These are phyloP conservation scores for Eupithecia vulgata DNA, from an alignment of 2,888 invertebrate genomes.

Conservation along the genomic window DNA sequence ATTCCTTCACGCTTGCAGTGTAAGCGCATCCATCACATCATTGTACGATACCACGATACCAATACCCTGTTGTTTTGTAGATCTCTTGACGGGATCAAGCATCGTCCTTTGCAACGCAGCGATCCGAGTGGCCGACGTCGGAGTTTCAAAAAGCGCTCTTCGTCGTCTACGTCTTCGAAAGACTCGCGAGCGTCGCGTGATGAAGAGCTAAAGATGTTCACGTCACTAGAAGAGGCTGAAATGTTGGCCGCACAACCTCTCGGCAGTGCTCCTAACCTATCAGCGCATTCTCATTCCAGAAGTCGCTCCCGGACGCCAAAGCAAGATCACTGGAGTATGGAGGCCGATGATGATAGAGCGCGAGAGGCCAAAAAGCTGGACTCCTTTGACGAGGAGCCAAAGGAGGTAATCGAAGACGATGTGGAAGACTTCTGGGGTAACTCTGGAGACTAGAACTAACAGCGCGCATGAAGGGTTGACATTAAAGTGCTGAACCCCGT, in stretches of 20 bases:
- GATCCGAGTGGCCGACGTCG: constrained; percentile 85
- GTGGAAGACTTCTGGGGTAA: constrained; percentile 79
- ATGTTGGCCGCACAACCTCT: constrained; percentile 70
- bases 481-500: constrained; percentile 72
- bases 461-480: constrained; percentile 75
- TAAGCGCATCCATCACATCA: constrained; percentile 58
- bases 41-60: constrained; percentile 75
- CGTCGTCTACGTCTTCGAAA: constrained; percentile 85
- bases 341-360: constrained; percentile 61
- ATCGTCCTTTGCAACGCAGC: constrained; percentile 84
- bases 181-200: constrained; percentile 86
- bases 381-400: constrained; percentile 76
- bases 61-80: constrained; percentile 81
- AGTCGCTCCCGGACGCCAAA: constrained; percentile 77
- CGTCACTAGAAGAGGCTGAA: constrained; percentile 86
- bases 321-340: constrained; percentile 65
- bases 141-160: constrained; percentile 85
- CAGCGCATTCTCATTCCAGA: constrained; percentile 82
- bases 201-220: constrained; percentile 86
- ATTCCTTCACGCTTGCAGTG: constrained; percentile 58
- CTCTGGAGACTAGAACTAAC: constrained; percentile 69
- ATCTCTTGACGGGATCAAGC: constrained; percentile 87
- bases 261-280: constrained; percentile 80
- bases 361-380: constrained; percentile 68
- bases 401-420: constrained; percentile 72